Percentiles rank a stretch among this genome's conserved stretches.
Conservation (phyloP, 2,888 invertebrate species). For the Cantharis flavilabris region DNA sequence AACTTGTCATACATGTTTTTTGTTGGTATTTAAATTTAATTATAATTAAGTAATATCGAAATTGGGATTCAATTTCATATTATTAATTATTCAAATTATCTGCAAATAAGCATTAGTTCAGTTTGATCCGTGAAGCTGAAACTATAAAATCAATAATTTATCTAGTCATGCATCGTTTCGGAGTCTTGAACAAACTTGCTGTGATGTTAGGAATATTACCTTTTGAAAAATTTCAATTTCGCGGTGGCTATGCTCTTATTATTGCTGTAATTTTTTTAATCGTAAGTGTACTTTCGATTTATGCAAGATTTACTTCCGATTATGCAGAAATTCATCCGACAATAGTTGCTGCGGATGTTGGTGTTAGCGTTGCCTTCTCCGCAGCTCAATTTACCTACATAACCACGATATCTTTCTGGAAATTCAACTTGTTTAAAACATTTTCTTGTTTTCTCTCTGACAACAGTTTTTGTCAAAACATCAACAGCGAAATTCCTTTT, state of each 20-base stretch:
- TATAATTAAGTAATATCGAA: not conserved
- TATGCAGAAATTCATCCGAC: not conserved
- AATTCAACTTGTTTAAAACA: not conserved
- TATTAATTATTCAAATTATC: not conserved
- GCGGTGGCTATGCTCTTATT: not conserved
- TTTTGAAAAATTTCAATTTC: not conserved
- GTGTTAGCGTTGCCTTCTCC: not conserved
- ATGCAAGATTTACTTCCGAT: not conserved
- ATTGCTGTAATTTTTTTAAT: not conserved
- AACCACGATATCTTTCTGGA: not conserved
- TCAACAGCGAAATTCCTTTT: not conserved
- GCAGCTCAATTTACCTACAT: not conserved
- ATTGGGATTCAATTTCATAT: not conserved
- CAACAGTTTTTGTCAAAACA: not conserved
- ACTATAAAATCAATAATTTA: no score
- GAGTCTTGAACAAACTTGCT: not conserved
- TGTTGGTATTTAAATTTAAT: not conserved
- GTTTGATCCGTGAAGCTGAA: not conserved
- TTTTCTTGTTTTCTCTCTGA: not conserved
- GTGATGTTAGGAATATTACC: not conserved
- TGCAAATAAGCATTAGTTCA: not conserved
- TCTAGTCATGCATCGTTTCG: not conserved
- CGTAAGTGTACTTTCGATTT: not conserved
- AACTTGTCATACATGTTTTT: not conserved
- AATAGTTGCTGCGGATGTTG: not conserved